These are phyloP conservation scores for Channallabes apus DNA, from an alignment of 2,797 vertebrate genomes.

Conservation along the genomic window DNA sequence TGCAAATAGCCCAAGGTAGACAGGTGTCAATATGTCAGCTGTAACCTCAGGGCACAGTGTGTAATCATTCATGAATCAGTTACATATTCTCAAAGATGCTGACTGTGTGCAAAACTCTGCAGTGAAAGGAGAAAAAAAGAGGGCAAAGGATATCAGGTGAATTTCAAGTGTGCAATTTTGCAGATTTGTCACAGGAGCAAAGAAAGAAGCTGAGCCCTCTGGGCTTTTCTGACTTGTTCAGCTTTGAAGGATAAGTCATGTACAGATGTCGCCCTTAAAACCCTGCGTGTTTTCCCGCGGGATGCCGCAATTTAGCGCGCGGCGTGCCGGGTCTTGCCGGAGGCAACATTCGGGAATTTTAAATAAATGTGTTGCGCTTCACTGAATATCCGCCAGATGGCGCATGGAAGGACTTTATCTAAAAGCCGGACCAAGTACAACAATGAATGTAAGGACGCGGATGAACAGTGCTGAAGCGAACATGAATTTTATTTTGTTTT, in stretches of 20 bases:
- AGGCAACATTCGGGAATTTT: too few relatives aligned
- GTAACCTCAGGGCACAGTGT: conserved; percentile 2
- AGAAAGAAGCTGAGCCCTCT: conserved; percentile 13
- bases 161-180: conserved; percentile 16
- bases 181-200: conserved; percentile 8
- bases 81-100: conserved; percentile 5
- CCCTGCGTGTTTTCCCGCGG: too few relatives aligned
- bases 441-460: too few relatives aligned
- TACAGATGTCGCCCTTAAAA: too few relatives aligned
- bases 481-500: too few relatives aligned
- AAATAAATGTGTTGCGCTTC: too few relatives aligned
- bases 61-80: conserved; percentile 2
- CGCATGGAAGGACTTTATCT: too few relatives aligned
- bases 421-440: too few relatives aligned
- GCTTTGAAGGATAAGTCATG: conserved; percentile 26
- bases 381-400: too few relatives aligned
- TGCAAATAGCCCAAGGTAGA: not conserved
- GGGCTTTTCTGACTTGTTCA: conserved; percentile 24
- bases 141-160: conserved; percentile 1
- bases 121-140: not conserved
- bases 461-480: too few relatives aligned
- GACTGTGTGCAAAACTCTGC: conserved; percentile 1
- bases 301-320: too few relatives aligned
- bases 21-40: conserved; percentile 13
- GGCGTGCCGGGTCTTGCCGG: too few relatives aligned